These are phyloP conservation scores for Frankliniella fusca DNA, from an alignment of 2,888 invertebrate species.

Conservation along the genomic window DNA sequence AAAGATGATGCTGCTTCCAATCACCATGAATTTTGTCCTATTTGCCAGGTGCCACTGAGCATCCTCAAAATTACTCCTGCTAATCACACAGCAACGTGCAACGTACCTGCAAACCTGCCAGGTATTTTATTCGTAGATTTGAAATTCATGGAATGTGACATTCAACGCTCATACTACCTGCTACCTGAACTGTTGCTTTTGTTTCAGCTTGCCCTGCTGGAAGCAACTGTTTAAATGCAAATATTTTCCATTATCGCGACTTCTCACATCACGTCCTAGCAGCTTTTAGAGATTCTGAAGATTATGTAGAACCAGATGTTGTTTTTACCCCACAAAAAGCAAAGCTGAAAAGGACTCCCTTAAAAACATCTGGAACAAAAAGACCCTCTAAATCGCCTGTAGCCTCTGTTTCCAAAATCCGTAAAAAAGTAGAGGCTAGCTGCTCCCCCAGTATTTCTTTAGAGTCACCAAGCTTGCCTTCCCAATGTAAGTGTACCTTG, in stretches of 20 bases:
- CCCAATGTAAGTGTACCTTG: not conserved
- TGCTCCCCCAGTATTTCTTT: not conserved
- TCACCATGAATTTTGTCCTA: slow-evolving; percentile 35
- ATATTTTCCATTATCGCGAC: slow-evolving; percentile 38
- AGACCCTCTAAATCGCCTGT: not conserved
- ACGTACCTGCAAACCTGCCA: not conserved
- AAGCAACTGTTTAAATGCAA: slow-evolving; percentile 34
- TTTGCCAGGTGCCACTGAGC: slow-evolving; percentile 38
- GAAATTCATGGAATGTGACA: slow-evolving; percentile 25
- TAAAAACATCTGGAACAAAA: slow-evolving; percentile 29
- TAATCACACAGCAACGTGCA: slow-evolving; percentile 36
- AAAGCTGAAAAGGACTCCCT: slow-evolving; percentile 30
- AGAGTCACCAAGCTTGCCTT: no score
- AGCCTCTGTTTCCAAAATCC: not conserved
- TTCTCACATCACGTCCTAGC: slow-evolving; percentile 36
- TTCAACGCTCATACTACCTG: slow-evolving; percentile 25
- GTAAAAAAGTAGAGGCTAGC: not conserved
- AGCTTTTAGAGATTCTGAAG: slow-evolving; percentile 32
- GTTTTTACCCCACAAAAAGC: slow-evolving; percentile 13
- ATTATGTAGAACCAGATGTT: slow-evolving; percentile 31
- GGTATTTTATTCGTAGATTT: no score
- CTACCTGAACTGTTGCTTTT: slow-evolving; percentile 31
- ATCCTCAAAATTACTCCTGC: slow-evolving; percentile 35
- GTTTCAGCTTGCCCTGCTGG: slow-evolving; percentile 38
- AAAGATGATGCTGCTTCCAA: not conserved